A percentile compares a stretch with the other conserved stretches of the same genome.
phyloP scores from a whole-genome alignment of 2,888 invertebrate species.

The Mythimna ferrago region DNA sequence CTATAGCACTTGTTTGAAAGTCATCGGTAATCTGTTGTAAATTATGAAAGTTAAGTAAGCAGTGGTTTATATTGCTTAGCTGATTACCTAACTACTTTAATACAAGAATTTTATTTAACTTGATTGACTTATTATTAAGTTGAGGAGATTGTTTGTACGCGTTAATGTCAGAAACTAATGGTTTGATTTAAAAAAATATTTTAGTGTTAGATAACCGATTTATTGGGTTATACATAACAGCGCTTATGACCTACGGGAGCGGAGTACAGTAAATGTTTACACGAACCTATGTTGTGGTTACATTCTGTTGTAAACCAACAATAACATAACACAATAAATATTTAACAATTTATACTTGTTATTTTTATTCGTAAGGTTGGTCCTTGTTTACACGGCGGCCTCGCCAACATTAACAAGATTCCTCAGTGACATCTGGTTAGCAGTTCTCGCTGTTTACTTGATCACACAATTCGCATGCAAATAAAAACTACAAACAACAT shows the following conservation, averaged over 20 bases:
- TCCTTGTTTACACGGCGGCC: constrained; percentile 42
- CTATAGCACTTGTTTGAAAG: constrained; percentile 15
- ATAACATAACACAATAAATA: too few species aligned
- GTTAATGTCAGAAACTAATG: too few species aligned
- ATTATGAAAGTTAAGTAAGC: constrained; percentile 36
- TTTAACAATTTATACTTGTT: constrained; percentile 26
- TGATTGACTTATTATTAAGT: constrained; percentile 5
- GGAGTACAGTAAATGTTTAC: too few species aligned
- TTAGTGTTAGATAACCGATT: too few species aligned
- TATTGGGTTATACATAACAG: too few species aligned
- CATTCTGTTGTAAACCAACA: too few species aligned
- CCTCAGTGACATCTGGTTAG: constrained; percentile 53
- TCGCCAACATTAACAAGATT: constrained; percentile 44
- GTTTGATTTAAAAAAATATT: too few species aligned
- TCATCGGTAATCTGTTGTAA: neutral
- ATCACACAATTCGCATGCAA: constrained; percentile 66
- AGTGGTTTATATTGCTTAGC: constrained; percentile 24
- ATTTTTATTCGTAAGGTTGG: constrained; percentile 33
- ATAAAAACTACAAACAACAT: constrained; percentile 81
- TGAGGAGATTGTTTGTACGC: too few species aligned
- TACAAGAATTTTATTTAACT: constrained; percentile 27
- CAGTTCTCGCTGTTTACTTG: constrained; percentile 57
- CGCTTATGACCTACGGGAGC: too few species aligned
- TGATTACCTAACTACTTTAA: constrained; percentile 17
- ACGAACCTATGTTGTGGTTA: too few species aligned